Base-by-base conservation (phyloP, 2,888 invertebrate genomes). In the Pheosia gnoma region DNA sequence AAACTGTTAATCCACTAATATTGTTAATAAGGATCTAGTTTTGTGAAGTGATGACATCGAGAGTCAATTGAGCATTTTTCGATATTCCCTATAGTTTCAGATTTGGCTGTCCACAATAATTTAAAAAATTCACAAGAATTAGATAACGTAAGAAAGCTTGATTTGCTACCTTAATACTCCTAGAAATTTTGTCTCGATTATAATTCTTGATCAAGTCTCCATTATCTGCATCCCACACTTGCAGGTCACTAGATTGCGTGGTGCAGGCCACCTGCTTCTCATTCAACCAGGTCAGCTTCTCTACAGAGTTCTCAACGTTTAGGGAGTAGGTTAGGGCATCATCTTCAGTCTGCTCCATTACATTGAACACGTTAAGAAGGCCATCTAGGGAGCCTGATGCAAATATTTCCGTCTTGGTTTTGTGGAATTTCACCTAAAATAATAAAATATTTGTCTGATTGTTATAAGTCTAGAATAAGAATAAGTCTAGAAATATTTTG, bases 381-480 rank as follows among this genome's bases (percentile, higher is more conserved):
- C 98, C 98, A 86, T 98, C 98, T 0, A 95, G 94, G 2, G 97
- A 96, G 0, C 97, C 97, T 0, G 97, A 95, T 11, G 96, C 95
- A 60, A 98, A 79, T 7, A 94, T 85, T 82, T 97, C 95, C 3
- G 94, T 87, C 80, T 96, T 95, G 7, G 80, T 86, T 59, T 95
- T 94, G 93, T 97, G 96, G 86, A 98, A 98, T 80, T 94, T 94
- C 0, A 97, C 94, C 94, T 96, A 80, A 2, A 85, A 85, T 8
- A n/a, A n/a, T 13, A 25, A 4, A 36, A 52, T 52, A 36, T 10
- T 52, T 37, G n/a, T n/a, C n/a, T n/a, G n/a, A n/a, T n/a, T n/a
- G n/a, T n/a, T n/a, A 36, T 52, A 52, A 36, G n/a, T 47, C 5
- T 47, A 0, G 47, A n/a, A 4, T n/a, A n/a, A n/a, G n/a, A n/a